Percentiles rank a stretch among this genome's conserved stretches.
Evolutionary conservation across 92 coral and sea anemone genomes (phyloP).

Genomic region (Umimayanthus chanpuru): DNA sequence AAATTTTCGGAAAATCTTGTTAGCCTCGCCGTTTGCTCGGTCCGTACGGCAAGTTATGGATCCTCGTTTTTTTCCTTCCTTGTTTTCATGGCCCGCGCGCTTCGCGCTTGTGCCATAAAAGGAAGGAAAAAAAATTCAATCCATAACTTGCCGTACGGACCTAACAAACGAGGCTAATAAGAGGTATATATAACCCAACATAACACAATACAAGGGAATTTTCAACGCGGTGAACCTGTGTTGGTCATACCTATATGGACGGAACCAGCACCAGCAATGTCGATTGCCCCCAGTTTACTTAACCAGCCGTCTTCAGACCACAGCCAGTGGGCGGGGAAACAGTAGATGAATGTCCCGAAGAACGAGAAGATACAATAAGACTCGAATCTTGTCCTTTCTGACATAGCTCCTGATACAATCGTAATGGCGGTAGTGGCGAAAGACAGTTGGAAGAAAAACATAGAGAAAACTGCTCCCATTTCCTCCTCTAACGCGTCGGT

Average conservation of each 20-base stretch:
- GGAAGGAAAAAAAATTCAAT: too few species aligned
- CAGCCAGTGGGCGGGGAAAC: slow-evolving; percentile 71
- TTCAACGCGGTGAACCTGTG: not conserved
- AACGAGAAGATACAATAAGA: slow-evolving; percentile 67
- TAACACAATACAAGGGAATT: too few species aligned
- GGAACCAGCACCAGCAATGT: slow-evolving; percentile 66
- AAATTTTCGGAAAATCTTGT: too few species aligned
- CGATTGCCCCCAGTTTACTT: slow-evolving; percentile 60
- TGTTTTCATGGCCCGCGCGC: too few species aligned
- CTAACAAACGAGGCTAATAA: too few species aligned
- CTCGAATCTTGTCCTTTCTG: slow-evolving; percentile 63
- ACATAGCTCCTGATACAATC: slow-evolving; percentile 72
- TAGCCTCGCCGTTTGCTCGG: too few species aligned
- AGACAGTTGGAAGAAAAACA: slow-evolving; percentile 69
- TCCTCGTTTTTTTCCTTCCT: too few species aligned
- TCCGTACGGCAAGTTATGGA: too few species aligned
- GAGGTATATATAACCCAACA: too few species aligned
- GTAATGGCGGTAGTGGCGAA: slow-evolving; percentile 73
- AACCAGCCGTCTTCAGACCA: slow-evolving; percentile 71
- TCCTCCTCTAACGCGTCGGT: slow-evolving; percentile 68
- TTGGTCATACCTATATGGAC: slow-evolving; percentile 60
- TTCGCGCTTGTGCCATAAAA: too few species aligned
- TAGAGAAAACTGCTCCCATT: slow-evolving; percentile 68
- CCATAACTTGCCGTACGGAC: too few species aligned
- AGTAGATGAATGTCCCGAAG: slow-evolving; percentile 62